A percentile compares a stretch with the other conserved stretches of the same genome.
Conservation (phyloP, 2,888 invertebrate genomes). For the Siphonodentalium dalli region DNA sequence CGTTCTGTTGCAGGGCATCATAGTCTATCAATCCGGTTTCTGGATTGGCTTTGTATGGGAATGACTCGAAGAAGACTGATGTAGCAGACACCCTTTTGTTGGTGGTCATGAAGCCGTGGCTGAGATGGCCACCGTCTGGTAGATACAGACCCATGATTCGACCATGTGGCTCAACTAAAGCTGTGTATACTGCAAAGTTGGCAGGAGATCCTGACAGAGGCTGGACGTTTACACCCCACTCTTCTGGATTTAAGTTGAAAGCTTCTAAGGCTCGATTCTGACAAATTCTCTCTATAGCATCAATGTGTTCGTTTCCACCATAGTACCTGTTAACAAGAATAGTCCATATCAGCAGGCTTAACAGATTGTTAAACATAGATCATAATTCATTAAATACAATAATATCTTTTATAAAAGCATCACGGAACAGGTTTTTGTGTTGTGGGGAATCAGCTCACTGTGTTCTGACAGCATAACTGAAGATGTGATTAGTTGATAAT, state of each 20-base stretch:
- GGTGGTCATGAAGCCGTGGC: conserved; percentile 81
- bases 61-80: conserved; percentile 96
- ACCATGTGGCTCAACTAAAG: conserved; percentile 82
- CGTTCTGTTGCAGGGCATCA: conserved; percentile 81
- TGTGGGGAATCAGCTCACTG: no score
- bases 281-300: conserved; percentile 88
- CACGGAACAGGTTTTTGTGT: no score
- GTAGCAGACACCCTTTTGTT: conserved; percentile 94
- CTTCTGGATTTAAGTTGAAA: conserved; percentile 79
- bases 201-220: conserved; percentile 96
- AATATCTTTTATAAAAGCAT: not conserved
- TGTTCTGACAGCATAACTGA: no score
- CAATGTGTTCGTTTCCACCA: conserved; percentile 95
- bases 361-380: not conserved
- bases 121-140: conserved; percentile 91
- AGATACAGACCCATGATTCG: conserved; percentile 95
- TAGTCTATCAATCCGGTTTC: conserved; percentile 90
- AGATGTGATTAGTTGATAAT: no score
- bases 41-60: conserved; percentile 90
- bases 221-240: conserved; percentile 98
- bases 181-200: conserved; percentile 96
- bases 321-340: conserved; percentile 77
- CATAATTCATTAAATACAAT: not conserved
- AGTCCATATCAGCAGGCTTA: not conserved
- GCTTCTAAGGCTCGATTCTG: conserved; percentile 86